These are phyloP conservation scores for Cheumatopsyche charites DNA, from an alignment of 1,140 invertebrate genomes.

Conservation along the genomic window DNA sequence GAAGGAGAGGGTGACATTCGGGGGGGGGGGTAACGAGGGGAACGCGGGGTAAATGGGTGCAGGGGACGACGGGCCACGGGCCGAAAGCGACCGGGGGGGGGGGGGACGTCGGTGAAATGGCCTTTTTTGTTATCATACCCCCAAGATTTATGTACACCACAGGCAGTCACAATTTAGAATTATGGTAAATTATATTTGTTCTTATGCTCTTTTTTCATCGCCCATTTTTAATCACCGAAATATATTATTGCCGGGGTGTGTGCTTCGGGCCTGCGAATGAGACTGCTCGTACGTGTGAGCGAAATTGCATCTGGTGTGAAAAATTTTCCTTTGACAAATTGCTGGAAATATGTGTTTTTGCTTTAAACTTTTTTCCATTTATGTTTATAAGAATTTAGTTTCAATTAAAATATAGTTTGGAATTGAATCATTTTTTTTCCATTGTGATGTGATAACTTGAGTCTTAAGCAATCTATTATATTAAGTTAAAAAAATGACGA, in stretches of 20 bases:
- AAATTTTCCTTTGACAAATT: too few species aligned
- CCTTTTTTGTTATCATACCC: constrained; percentile 49
- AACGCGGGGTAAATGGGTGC: constrained; percentile 41
- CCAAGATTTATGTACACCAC: constrained; percentile 49
- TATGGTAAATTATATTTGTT: constrained; percentile 49
- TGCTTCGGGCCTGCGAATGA: not conserved
- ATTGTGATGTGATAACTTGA: too few species aligned
- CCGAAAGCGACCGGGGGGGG: constrained; percentile 12
- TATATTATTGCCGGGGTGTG: constrained; percentile 42
- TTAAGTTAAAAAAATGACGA: too few species aligned
- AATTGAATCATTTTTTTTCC: too few species aligned
- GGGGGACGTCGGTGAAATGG: constrained; percentile 45
- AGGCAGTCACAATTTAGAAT: constrained; percentile 49
- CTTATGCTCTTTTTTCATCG: constrained; percentile 47
- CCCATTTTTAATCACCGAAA: constrained; percentile 47
- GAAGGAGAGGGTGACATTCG: constrained; percentile 21
- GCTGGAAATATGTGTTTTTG: too few species aligned
- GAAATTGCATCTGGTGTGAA: too few species aligned
- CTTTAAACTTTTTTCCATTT: too few species aligned
- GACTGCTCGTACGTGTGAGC: too few species aligned
- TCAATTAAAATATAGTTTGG: too few species aligned
- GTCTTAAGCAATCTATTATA: too few species aligned
- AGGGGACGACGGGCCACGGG: constrained; percentile 14
- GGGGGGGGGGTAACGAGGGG: constrained; percentile 16
- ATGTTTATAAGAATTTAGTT: too few species aligned